These are phyloP conservation scores for Zaprionus tsacasi DNA, from an alignment of 1,140 invertebrate genomes.

Conservation along the genomic window DNA sequence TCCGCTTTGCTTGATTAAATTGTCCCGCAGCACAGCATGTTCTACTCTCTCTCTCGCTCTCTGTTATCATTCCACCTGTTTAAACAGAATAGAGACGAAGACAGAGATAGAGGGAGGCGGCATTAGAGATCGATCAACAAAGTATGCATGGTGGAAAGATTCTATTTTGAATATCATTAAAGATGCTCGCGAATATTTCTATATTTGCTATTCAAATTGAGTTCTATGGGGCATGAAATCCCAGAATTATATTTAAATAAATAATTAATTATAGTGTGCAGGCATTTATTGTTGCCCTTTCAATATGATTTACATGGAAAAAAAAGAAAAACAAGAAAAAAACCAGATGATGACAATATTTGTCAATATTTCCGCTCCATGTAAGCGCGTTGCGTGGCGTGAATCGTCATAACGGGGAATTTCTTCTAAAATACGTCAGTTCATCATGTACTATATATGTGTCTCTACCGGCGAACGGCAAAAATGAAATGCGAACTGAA, in stretches of 20 bases:
- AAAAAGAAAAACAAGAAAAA: conserved; percentile 3
- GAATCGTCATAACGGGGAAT: conserved; percentile 38
- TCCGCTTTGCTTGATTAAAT: conserved; percentile 38
- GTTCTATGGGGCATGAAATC: conserved; percentile 23
- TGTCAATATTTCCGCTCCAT: conserved; percentile 32
- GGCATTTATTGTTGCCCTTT: background rate
- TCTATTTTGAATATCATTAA: conserved; percentile 19
- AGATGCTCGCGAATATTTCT: background rate
- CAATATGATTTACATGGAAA: background rate
- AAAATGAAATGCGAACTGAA: background rate
- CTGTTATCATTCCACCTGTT: conserved; percentile 42
- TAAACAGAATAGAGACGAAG: conserved; percentile 24
- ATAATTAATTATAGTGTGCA: conserved; percentile 19
- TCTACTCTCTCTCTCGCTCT: background rate
- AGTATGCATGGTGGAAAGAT: conserved; percentile 6
- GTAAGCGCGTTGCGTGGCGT: conserved; percentile 25
- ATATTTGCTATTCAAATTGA: conserved; percentile 29
- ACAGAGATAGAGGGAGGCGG: background rate
- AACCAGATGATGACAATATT: conserved; percentile 41
- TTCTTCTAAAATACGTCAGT: conserved; percentile 19
- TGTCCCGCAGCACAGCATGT: conserved; percentile 15
- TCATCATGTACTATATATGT: background rate
- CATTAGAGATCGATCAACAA: background rate
- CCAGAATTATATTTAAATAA: conserved; percentile 27
- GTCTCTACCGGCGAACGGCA: background rate